phyloP scores from a whole-genome alignment of 2,797 vertebrate species.

The Momotus momota region DNA sequence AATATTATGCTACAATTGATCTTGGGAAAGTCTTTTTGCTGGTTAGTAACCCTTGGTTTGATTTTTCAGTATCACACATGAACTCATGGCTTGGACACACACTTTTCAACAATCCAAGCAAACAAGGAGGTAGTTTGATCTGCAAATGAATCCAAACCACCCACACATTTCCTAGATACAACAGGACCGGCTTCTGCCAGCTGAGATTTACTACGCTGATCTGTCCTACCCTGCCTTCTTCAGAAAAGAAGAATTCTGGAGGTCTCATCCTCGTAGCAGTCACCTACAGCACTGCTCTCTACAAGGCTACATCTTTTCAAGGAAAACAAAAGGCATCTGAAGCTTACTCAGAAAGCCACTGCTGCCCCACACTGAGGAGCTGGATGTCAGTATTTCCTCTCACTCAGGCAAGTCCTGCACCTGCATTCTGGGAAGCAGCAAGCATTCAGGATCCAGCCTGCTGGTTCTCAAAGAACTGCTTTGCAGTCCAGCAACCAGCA shows the following conservation, averaged over 20 bases:
- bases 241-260: not conserved
- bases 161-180: not conserved
- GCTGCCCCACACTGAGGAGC: not conserved
- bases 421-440: not conserved
- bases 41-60: not conserved
- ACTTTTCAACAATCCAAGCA: not conserved
- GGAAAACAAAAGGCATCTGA: not conserved
- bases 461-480: not conserved
- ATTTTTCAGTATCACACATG: not conserved
- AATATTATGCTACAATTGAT: not conserved
- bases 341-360: not conserved
- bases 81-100: not conserved
- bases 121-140: constrained; percentile 3
- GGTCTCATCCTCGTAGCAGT: not conserved
- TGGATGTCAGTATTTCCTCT: not conserved
- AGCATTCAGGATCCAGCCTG: not conserved
- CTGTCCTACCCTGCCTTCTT: not conserved
- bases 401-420: not conserved
- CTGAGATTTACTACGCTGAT: not conserved
- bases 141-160: not conserved
- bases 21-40: not conserved
- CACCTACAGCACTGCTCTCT: not conserved
- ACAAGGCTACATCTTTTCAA: not conserved
- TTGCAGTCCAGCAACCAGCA: not conserved
- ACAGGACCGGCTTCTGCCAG: not conserved